Evolutionary conservation across 2,888 invertebrate genomes (phyloP).

Genomic region (Hermaeophaga mercurialis): DNA sequence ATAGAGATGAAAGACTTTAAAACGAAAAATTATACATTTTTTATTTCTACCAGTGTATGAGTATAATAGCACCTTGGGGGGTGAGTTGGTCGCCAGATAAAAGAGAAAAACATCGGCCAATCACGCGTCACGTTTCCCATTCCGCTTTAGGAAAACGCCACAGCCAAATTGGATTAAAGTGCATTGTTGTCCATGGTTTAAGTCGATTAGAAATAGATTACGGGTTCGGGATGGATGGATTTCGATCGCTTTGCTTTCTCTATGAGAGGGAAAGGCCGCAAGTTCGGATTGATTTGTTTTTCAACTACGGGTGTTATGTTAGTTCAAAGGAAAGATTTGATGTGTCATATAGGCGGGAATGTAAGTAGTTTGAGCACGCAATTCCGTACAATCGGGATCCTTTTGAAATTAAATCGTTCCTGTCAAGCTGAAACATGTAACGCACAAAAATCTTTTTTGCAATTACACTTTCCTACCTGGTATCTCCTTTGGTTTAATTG

Average conservation of each 20-base stretch:
- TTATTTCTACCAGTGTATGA: not conserved
- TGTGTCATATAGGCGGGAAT: not conserved
- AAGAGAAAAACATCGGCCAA: conserved; percentile 3
- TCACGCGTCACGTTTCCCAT: conserved; percentile 17
- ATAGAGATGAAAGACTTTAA: too few relatives aligned
- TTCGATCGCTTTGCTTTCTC: not conserved
- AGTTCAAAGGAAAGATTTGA: conserved; percentile 4
- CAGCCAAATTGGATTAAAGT: conserved; percentile 27
- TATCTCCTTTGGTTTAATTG: too few relatives aligned
- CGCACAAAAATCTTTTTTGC: too few relatives aligned
- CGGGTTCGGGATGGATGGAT: conserved; percentile 11
- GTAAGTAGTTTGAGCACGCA: not conserved
- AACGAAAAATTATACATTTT: too few relatives aligned
- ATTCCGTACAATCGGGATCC: too few relatives aligned
- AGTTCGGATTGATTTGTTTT: conserved; percentile 1
- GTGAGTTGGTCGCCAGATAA: not conserved
- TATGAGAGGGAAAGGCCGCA: not conserved
- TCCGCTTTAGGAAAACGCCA: conserved; percentile 14
- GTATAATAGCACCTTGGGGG: not conserved
- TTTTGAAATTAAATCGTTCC: too few relatives aligned
- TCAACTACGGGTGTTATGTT: not conserved
- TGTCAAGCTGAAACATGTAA: too few relatives aligned
- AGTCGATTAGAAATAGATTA: conserved; percentile 30
- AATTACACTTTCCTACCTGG: too few relatives aligned
- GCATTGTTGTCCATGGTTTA: conserved; percentile 28